These are phyloP conservation scores for Aurelia sp. DNA, from an alignment of 30 jellyfish, hydroid and myxozoan species.

Conservation along the genomic window DNA sequence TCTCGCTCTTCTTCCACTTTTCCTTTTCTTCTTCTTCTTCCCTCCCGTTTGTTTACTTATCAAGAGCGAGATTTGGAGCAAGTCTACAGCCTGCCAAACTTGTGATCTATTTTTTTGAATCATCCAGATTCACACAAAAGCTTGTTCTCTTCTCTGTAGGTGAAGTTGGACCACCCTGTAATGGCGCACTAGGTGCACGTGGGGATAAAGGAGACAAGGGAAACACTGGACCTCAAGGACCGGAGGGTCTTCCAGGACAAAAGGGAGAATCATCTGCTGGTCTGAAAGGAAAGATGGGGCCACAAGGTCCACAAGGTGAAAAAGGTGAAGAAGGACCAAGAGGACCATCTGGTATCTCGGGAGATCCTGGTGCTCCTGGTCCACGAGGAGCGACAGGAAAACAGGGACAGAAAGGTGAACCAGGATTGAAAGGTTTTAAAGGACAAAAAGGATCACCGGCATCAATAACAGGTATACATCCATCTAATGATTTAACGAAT, in stretches of 20 bases:
- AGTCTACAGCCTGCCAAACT: neutral
- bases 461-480: slow-evolving; percentile 36
- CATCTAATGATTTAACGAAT: too few relatives aligned
- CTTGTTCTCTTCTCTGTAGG: slow-evolving; percentile 15
- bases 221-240: slow-evolving; percentile 74
- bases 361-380: slow-evolving; percentile 54
- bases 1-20: too few relatives aligned
- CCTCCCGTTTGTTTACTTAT: too few relatives aligned
- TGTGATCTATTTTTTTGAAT: neutral
- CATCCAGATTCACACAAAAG: neutral
- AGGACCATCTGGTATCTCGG: slow-evolving; percentile 73
- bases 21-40: too few relatives aligned
- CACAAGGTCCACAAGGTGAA: slow-evolving; percentile 74
- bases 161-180: slow-evolving; percentile 74
- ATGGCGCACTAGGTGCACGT: slow-evolving; percentile 44
- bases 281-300: slow-evolving; percentile 75
- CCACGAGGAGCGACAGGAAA: slow-evolving; percentile 67
- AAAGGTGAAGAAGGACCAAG: slow-evolving; percentile 71
- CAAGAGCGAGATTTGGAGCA: too few relatives aligned
- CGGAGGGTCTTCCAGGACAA: slow-evolving; percentile 70
- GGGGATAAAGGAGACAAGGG: slow-evolving; percentile 86
- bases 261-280: slow-evolving; percentile 81
- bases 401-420: slow-evolving; percentile 74
- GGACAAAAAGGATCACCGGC: slow-evolving; percentile 82
- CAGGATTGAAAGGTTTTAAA: slow-evolving; percentile 52